Percentiles rank a stretch among this genome's conserved stretches.
Conservation (phyloP, 2,113 vertebrate genomes). For the Ctenodactylus gundi region DNA sequence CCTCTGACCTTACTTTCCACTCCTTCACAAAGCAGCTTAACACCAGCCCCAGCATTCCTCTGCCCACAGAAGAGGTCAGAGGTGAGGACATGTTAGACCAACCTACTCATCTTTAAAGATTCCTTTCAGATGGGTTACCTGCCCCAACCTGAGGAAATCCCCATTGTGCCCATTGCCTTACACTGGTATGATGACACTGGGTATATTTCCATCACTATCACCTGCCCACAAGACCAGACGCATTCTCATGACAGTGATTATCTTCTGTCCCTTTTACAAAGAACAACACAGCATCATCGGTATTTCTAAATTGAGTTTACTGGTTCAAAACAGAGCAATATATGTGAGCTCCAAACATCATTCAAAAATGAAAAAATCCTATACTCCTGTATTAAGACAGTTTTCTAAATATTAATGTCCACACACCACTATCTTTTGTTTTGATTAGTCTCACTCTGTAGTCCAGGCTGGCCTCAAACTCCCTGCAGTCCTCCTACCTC, state of each 20-base stretch:
- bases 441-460: too few relatives aligned
- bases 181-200: not conserved
- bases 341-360: not conserved
- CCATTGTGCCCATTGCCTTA: not conserved
- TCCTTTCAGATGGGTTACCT: not conserved
- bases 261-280: not conserved
- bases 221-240: not conserved
- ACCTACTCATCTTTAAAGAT: not conserved
- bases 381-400: not conserved
- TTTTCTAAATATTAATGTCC: constrained; percentile 12
- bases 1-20: not conserved
- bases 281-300: not conserved
- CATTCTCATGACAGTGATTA: not conserved
- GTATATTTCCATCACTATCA: not conserved
- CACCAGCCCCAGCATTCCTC: not conserved
- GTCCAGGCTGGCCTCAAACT: too few relatives aligned
- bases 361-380: constrained; percentile 28
- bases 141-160: not conserved
- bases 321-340: not conserved
- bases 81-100: not conserved
- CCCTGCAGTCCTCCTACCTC: too few relatives aligned
- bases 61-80: not conserved
- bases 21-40: not conserved
- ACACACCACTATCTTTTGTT: not conserved
- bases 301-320: not conserved